Base-by-base conservation (phyloP, 2,797 vertebrate genomes). In the Rhyacichthys aspro region DNA sequence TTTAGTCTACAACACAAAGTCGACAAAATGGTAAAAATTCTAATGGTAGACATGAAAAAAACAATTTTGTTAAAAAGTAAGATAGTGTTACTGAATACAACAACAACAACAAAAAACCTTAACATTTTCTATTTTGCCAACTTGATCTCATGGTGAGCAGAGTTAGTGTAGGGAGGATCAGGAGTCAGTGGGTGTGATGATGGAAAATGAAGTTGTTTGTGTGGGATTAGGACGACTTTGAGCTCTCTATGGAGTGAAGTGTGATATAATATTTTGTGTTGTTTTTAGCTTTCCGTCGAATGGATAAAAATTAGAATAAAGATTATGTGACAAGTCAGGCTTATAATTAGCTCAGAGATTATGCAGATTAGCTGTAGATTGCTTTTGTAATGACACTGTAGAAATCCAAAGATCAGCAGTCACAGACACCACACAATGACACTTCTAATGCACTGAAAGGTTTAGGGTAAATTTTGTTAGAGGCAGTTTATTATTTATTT, bases 291-390 rank as follows among this genome's bases (percentile, higher is more conserved):
- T 88, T 83, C 70, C 57, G 73, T 76, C 43, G 66, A 63, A 59
- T 38, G n/a, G n/a, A 65, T 62, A 63, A 71, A 63, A 70, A 73
- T 77, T 64, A 84, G 75, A 81, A 81, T 81, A 86, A 89, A 90
- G 88, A 92, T 90, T 89, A 87, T 64, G 78, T 44, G 85, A 80
- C 87, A 90, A 93, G 88, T 90, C 79, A 76, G 85, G 86, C 91
- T 88, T 50, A 85, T 92, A 91, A 93, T 93, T 89, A 89, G 78
- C 81, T 90, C 66, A 69, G 86, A 92, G 91, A 92, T 93, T 92
- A 92, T 90, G 88, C 87, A 91, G 86, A 92, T 91, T 69, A 63
- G 38, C 61, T 56, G 63, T 17, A 76, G 83, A 90, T 90, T 87
- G 88, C 79, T 88, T 91, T 83, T 78, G 66, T 88, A 90, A 92